Conservation (phyloP, 2,888 invertebrate genomes). For the Stegana nigrithorax region DNA sequence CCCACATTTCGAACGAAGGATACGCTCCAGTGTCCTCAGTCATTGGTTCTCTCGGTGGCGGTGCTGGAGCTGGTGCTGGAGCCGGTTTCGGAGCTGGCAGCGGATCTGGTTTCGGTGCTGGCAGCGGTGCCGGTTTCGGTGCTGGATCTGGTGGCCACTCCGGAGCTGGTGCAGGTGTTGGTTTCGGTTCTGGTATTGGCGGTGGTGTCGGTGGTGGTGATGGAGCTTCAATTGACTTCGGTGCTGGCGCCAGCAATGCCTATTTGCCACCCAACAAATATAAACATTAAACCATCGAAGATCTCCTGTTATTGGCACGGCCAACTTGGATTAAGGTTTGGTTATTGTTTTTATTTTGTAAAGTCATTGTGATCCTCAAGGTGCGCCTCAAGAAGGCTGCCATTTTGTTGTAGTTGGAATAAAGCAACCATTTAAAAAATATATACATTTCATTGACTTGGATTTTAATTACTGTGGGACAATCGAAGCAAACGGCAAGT, state of each 20-base stretch:
- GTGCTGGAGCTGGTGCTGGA: constrained; percentile 1
- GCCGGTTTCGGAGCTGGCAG: not conserved
- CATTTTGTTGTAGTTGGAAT: constrained; percentile 9
- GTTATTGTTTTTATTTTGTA: not conserved
- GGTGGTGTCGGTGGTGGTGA: not conserved
- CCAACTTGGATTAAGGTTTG: not conserved
- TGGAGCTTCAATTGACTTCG: not conserved
- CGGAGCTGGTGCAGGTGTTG: constrained; percentile 6
- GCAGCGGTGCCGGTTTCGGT: not conserved
- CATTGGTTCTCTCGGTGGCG: constrained; percentile 37
- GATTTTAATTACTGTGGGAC: too few species aligned
- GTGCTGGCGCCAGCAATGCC: constrained; percentile 11
- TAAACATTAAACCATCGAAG: constrained; percentile 1
- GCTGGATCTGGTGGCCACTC: too few species aligned
- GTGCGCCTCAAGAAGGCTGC: not conserved
- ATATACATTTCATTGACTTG: too few species aligned
- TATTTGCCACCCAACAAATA: constrained; percentile 34
- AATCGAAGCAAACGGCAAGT: too few species aligned
- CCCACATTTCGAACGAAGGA: constrained; percentile 41
- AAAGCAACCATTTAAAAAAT: too few species aligned
- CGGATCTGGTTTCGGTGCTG: constrained; percentile 17
- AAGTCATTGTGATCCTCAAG: not conserved
- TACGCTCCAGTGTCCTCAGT: constrained; percentile 39
- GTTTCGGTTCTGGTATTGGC: not conserved
- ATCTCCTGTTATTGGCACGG: not conserved